phyloP scores from a whole-genome alignment of 2,797 vertebrate species.

The Poliocrania exsul region DNA sequence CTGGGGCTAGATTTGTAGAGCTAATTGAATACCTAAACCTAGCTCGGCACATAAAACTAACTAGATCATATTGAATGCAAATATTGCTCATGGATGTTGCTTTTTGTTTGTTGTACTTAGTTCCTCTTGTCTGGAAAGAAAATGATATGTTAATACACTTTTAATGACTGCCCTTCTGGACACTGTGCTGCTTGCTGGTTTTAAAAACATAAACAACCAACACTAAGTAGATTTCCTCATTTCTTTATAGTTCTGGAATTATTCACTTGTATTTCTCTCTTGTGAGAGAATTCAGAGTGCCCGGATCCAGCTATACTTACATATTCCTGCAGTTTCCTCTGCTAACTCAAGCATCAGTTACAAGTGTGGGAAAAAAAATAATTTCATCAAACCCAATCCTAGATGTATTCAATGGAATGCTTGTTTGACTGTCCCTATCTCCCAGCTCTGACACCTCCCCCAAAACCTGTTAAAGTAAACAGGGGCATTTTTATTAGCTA shows the following conservation, averaged over 20 bases:
- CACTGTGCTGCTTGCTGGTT: background rate
- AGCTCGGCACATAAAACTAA: background rate
- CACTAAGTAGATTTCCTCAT: background rate
- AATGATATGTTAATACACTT: background rate
- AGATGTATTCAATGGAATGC: background rate
- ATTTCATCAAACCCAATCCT: background rate
- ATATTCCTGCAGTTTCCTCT: background rate
- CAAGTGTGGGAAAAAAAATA: background rate
- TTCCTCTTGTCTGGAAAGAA: background rate
- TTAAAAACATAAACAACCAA: background rate
- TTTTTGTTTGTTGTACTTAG: background rate
- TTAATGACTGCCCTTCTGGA: background rate
- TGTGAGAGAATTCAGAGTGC: rapidly evolving
- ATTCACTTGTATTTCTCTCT: background rate
- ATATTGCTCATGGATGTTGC: rapidly evolving
- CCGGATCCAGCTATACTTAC: background rate
- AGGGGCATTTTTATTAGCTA: rapidly evolving
- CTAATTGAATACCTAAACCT: background rate
- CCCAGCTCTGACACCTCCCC: background rate
- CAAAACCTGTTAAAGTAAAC: background rate
- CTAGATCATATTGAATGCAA: background rate
- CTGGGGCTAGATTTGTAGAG: background rate
- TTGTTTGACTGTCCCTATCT: background rate
- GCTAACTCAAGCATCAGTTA: background rate
- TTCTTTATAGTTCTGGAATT: background rate